These are phyloP conservation scores for Grantiella picta DNA, from an alignment of 2,113 vertebrate genomes.

Conservation along the genomic window DNA sequence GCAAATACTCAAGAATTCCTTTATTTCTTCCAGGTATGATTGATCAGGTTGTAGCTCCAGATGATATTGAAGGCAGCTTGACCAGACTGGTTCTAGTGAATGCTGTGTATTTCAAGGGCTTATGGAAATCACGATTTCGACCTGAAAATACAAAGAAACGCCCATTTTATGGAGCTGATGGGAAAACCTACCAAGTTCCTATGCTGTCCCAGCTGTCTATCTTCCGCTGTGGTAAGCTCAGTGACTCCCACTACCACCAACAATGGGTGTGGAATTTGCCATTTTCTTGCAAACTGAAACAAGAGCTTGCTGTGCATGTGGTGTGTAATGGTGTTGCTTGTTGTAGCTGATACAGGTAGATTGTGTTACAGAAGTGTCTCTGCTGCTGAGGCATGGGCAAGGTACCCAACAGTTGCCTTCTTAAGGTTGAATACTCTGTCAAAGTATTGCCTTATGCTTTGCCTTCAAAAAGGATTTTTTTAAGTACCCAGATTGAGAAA, in stretches of 20 bases:
- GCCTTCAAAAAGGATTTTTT: not conserved
- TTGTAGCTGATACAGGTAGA: not conserved
- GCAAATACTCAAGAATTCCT: not conserved
- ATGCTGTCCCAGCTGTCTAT: slow-evolving; percentile 92
- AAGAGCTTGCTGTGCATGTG: not conserved
- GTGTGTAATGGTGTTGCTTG: not conserved
- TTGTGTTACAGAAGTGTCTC: not conserved
- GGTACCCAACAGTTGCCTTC: not conserved
- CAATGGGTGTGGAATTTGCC: not conserved
- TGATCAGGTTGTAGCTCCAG: slow-evolving; percentile 80
- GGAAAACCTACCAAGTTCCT: slow-evolving; percentile 84
- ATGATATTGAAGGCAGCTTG: slow-evolving; percentile 76
- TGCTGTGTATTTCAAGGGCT: slow-evolving; percentile 92
- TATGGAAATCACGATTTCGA: slow-evolving; percentile 92
- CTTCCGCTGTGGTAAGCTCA: slow-evolving; percentile 85
- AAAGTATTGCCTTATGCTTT: not conserved
- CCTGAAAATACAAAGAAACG: slow-evolving; percentile 89
- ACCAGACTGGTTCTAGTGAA: slow-evolving; percentile 87
- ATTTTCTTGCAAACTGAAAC: not conserved
- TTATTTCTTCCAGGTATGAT: slow-evolving; percentile 84
- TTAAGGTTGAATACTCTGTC: not conserved
- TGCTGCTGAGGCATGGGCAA: not conserved
- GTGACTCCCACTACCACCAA: not conserved
- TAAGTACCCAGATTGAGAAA: not conserved
- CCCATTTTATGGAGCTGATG: slow-evolving; percentile 79